These are phyloP conservation scores for Drosophila algonquin DNA, from an alignment of 2,888 invertebrate species.

Conservation along the genomic window DNA sequence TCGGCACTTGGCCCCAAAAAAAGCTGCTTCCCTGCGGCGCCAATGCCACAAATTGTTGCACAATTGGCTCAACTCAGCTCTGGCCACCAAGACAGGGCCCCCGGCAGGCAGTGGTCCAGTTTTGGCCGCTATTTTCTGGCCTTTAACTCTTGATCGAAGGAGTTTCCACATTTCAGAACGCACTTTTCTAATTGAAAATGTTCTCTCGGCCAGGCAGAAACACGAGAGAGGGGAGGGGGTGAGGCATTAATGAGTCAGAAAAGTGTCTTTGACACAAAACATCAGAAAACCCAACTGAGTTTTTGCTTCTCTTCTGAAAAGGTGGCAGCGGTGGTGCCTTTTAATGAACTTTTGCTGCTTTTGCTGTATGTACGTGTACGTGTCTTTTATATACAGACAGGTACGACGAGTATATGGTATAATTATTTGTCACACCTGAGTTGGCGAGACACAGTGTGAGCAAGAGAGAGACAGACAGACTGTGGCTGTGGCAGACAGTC, in stretches of 20 bases:
- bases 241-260: slow-evolving; percentile 68
- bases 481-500: slow-evolving; percentile 42
- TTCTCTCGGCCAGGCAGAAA: neutral
- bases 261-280: slow-evolving; percentile 57
- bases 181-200: slow-evolving; percentile 39
- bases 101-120: slow-evolving; percentile 28
- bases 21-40: slow-evolving; percentile 56
- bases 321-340: slow-evolving; percentile 46
- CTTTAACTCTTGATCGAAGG: slow-evolving; percentile 19
- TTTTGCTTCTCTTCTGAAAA: slow-evolving; percentile 18
- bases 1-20: neutral
- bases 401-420: slow-evolving; percentile 59
- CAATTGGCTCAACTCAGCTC: slow-evolving; percentile 33
- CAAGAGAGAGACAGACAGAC: slow-evolving; percentile 28
- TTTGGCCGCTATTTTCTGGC: slow-evolving; percentile 30
- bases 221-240: neutral
- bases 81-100: slow-evolving; percentile 13
- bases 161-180: neutral
- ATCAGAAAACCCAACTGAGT: slow-evolving; percentile 26
- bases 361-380: slow-evolving; percentile 3
- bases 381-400: slow-evolving; percentile 50
- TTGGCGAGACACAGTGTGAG: slow-evolving; percentile 55
- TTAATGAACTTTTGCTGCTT: slow-evolving; percentile 74
- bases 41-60: slow-evolving; percentile 71
- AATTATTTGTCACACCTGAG: slow-evolving; percentile 84